These are phyloP conservation scores for Salvelinus namaycush DNA, from an alignment of 2,113 vertebrate species.

Conservation along the genomic window DNA sequence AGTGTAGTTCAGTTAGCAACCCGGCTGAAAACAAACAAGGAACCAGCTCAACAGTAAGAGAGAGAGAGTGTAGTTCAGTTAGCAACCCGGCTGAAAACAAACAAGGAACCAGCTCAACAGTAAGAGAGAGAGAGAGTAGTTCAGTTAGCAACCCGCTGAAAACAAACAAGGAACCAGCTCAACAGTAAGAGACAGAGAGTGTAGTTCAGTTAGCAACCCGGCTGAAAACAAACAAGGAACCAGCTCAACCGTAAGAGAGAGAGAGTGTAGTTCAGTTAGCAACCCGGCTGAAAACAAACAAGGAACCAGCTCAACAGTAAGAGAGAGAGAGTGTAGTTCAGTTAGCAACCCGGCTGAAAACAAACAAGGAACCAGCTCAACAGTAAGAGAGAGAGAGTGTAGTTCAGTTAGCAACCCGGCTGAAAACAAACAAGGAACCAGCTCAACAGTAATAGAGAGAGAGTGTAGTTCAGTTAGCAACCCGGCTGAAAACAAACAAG, in stretches of 20 bases:
- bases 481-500: conserved; percentile 41
- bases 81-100: conserved; percentile 47
- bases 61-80: neutral
- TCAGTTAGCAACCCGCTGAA: conserved; percentile 35
- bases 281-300: conserved; percentile 49
- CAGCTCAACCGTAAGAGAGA: conserved; percentile 39
- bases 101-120: conserved; percentile 59
- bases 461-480: conserved; percentile 20
- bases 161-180: conserved; percentile 58
- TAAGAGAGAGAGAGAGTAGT: neutral
- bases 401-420: conserved; percentile 25
- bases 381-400: conserved; percentile 10
- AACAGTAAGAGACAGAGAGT: conserved; percentile 22
- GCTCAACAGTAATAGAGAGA: conserved; percentile 39
- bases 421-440: conserved; percentile 57
- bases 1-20: conserved; percentile 24
- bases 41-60: conserved; percentile 56
- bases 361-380: conserved; percentile 59
- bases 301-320: conserved; percentile 57
- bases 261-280: neutral
- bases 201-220: conserved; percentile 24
- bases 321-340: neutral
- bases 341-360: conserved; percentile 39
- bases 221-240: conserved; percentile 56
- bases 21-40: conserved; percentile 43